Evolutionary conservation across 2,797 vertebrate genomes (phyloP).

Genomic region (Pogonophryne albipinna): DNA sequence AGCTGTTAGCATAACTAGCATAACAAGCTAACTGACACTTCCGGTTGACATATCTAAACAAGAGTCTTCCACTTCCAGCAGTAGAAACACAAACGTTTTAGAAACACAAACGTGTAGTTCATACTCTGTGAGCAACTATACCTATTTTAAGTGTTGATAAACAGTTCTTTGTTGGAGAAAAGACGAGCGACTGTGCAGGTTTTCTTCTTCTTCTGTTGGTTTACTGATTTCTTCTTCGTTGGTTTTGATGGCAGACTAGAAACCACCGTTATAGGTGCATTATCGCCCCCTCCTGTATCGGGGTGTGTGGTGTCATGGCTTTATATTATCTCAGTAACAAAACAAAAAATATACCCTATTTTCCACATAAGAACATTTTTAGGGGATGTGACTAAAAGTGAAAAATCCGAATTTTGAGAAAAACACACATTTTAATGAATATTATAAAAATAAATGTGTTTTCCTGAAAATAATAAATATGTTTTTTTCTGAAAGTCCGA

Average conservation of each 20-base stretch:
- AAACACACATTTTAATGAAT: too few relatives aligned
- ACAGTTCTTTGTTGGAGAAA: slow-evolving; percentile 29
- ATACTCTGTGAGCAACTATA: rapidly evolving
- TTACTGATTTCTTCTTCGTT: too few relatives aligned
- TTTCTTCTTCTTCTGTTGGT: not conserved
- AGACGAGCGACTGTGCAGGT: not conserved
- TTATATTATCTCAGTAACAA: too few relatives aligned
- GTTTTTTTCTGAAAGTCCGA: too few relatives aligned
- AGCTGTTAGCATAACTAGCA: slow-evolving; percentile 37
- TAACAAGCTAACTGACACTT: slow-evolving; percentile 15
- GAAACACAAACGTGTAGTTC: not conserved
- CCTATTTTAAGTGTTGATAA: not conserved
- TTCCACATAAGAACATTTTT: too few relatives aligned
- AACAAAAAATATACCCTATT: too few relatives aligned
- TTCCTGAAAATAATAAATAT: too few relatives aligned
- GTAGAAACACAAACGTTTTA: not conserved
- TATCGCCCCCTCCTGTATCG: slow-evolving; percentile 21
- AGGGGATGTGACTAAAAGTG: too few relatives aligned
- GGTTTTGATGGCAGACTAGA: too few relatives aligned
- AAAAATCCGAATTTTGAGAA: too few relatives aligned
- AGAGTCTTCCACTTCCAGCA: not conserved
- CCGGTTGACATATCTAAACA: not conserved
- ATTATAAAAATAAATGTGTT: too few relatives aligned
- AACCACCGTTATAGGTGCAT: not conserved
- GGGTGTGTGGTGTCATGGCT: not conserved